Evolutionary conservation across 2,797 vertebrate species (phyloP), one percentile per base, ranked within the genome.

Genomic region (Triplophysa bombifrons): DNA sequence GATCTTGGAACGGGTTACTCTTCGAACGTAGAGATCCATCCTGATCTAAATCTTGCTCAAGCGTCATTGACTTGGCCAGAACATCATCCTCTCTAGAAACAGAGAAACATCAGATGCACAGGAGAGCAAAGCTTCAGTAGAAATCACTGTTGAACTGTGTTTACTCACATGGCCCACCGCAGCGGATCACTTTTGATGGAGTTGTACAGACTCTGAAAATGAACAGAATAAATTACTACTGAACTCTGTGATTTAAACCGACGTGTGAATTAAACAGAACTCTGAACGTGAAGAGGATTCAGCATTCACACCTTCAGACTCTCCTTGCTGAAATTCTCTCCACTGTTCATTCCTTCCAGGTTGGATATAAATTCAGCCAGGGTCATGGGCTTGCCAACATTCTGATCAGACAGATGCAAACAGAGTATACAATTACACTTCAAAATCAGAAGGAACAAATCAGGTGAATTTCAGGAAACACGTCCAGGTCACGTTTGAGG

Each of bases 361-460:
- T 98, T 98, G 88, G 90, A 92, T 63, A 98, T 90, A 80, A 98
- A 98, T 30, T 93, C 92, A 20, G 94, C 88, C 3, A 91, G 87
- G 9, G 93, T 94, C 96, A 98, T 98, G 87, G 91, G 90, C 80
- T 96, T 97, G 30, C 96, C 96, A 1, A 96, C 93, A 81, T 96
- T 94, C 96, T 98, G 89, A 75, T 25, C 22, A 61, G 65, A 22
- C 50, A 84, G 72, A 82, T 34, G 0, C 73, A 74, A 50, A 73
- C 20, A 51, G 46, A 64, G 27, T 7, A 48, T 14, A 34, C 56
- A 41, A n/a, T 12, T 60, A 63, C 44, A 48, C 46, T 12, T 10
- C 9, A 9, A 41, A 41, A 41, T 41, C 41, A 41, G 2, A 38
- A 38, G 34, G 34, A 38, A 34, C 6, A 4, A 3, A 19, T 51